Percentiles rank a stretch among this genome's conserved stretches.
Conservation (phyloP, 2,888 invertebrate genomes). For the Campaea margaritaria region DNA sequence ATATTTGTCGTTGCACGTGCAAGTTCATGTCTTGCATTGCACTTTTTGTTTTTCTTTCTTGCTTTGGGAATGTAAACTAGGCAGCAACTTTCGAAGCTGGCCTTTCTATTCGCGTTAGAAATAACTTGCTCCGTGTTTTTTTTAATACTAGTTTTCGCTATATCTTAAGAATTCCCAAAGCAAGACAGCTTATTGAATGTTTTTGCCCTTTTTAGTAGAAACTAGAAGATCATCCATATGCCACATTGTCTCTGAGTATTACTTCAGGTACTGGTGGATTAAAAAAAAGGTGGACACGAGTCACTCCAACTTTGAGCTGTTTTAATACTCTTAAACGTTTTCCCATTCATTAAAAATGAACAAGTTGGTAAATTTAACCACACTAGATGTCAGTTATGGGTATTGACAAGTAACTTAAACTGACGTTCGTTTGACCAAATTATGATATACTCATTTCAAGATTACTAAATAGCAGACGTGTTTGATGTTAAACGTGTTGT, state of each 20-base stretch:
- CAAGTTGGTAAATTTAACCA: background rate
- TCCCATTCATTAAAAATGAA: too few species aligned
- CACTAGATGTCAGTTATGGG: background rate
- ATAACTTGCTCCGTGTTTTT: background rate
- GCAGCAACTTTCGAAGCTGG: too few species aligned
- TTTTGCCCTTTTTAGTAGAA: slow-evolving; percentile 51
- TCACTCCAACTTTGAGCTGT: slow-evolving; percentile 45
- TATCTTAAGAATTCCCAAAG: slow-evolving; percentile 40
- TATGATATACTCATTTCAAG: too few species aligned
- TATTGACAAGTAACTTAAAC: too few species aligned
- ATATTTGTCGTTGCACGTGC: slow-evolving; percentile 56
- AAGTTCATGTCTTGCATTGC: slow-evolving; percentile 67
- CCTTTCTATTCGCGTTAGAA: too few species aligned
- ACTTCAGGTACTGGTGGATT: slow-evolving; percentile 99
- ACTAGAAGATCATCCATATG: slow-evolving; percentile 61
- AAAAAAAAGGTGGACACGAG: slow-evolving; percentile 53
- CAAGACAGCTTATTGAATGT: slow-evolving; percentile 38
- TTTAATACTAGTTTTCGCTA: background rate
- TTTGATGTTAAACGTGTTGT: too few species aligned
- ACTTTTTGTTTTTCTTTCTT: slow-evolving; percentile 52
- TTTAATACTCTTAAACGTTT: background rate
- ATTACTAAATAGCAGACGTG: too few species aligned
- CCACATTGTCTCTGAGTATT: slow-evolving; percentile 96
- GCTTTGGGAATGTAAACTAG: slow-evolving; percentile 24
- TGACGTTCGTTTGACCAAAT: too few species aligned